Conservation (phyloP, 2,888 invertebrate genomes). For the Xanthorhoe designata region DNA sequence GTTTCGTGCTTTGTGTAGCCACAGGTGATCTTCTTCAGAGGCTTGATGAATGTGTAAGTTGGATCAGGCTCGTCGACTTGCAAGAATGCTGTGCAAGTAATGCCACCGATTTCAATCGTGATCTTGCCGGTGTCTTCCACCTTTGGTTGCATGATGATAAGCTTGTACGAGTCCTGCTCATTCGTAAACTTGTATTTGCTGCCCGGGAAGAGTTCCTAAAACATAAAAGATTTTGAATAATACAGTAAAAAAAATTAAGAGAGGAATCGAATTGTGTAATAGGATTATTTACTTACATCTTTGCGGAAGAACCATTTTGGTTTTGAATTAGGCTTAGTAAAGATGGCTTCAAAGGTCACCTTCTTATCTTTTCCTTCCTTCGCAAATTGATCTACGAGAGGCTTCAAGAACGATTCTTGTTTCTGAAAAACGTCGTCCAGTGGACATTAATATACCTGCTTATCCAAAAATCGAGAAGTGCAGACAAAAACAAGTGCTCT, state of each 20-base stretch:
- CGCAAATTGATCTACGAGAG: slow-evolving; percentile 96
- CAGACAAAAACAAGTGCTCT: slow-evolving; percentile 77
- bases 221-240: slow-evolving; percentile 7
- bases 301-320: slow-evolving; percentile 97
- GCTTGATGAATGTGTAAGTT: slow-evolving; percentile 96
- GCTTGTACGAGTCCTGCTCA: slow-evolving; percentile 95
- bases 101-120: slow-evolving; percentile 96
- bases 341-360: slow-evolving; percentile 96
- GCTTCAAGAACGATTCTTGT: slow-evolving; percentile 97
- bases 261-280: not conserved
- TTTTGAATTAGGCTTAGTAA: slow-evolving; percentile 98
- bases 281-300: slow-evolving; percentile 90
- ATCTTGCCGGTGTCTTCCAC: slow-evolving; percentile 99
- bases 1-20: slow-evolving; percentile 97
- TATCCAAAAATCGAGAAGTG: slow-evolving; percentile 49
- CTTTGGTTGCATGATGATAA: slow-evolving; percentile 95
- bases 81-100: slow-evolving; percentile 94
- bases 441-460: slow-evolving; percentile 60
- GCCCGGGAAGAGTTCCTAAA: slow-evolving; percentile 96
- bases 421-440: slow-evolving; percentile 87
- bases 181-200: slow-evolving; percentile 98
- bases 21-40: slow-evolving; percentile 94
- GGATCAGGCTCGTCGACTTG: slow-evolving; percentile 99
- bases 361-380: slow-evolving; percentile 99
- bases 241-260: not conserved